Conservation (phyloP, 2,113 vertebrate genomes). For the Eudyptes chrysolophus region DNA sequence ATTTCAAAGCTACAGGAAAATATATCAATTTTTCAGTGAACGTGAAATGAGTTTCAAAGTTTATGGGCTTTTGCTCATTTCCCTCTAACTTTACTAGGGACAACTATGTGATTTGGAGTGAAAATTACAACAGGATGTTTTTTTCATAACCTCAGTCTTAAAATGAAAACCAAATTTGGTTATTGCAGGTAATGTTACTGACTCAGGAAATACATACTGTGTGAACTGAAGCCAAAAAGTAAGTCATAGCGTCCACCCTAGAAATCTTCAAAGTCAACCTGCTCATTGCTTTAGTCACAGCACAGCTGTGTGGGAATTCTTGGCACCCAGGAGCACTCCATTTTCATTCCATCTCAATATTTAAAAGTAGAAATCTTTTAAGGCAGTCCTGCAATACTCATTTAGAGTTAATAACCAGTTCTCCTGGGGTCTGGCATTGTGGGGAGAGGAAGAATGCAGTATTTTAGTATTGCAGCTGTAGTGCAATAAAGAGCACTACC, state of each 20-base stretch:
- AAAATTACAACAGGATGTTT: background rate
- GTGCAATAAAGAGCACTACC: background rate
- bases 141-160: background rate
- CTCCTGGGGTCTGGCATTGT: background rate
- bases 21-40: background rate
- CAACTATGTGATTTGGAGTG: background rate
- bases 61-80: slow-evolving; percentile 15
- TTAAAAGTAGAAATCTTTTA: slow-evolving; percentile 3
- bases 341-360: background rate
- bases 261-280: background rate
- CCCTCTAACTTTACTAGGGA: background rate
- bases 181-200: background rate
- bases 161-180: background rate
- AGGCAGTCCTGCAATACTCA: background rate
- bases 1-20: background rate
- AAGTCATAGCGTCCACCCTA: background rate
- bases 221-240: background rate
- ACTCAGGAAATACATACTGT: background rate
- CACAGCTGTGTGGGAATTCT: slow-evolving; percentile 21
- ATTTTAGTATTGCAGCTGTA: background rate
- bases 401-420: background rate
- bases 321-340: background rate
- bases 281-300: background rate
- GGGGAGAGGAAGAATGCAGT: background rate
- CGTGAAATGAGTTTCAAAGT: slow-evolving; percentile 12